Evolutionary conservation across 2,888 invertebrate species (phyloP).

Genomic region (Actias luna): DNA sequence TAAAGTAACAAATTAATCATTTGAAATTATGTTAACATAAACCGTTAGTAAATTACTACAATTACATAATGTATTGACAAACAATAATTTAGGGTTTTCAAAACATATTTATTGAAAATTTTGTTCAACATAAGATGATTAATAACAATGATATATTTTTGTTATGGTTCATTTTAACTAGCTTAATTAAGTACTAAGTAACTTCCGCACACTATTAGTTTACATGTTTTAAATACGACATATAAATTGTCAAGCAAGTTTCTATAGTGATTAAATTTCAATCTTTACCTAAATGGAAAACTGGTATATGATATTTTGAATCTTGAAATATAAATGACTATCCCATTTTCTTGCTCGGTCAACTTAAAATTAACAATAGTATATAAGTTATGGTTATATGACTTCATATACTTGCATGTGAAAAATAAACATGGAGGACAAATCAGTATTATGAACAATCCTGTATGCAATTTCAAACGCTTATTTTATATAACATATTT

Average conservation of each 20-base stretch:
- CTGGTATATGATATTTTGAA: no score
- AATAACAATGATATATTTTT: neutral
- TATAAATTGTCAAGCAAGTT: no score
- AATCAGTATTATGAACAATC: neutral
- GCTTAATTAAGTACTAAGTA: neutral
- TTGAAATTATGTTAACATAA: neutral
- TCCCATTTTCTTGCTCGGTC: neutral
- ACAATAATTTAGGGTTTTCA: neutral
- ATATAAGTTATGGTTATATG: neutral
- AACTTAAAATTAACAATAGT: neutral
- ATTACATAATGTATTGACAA: constrained; percentile 4
- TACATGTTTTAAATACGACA: no score
- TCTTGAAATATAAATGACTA: neutral
- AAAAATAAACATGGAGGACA: neutral
- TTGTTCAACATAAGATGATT: neutral
- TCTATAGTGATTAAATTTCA: neutral
- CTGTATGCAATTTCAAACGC: neutral
- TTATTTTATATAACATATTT: no score
- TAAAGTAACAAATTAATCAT: no score
- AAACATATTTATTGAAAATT: neutral
- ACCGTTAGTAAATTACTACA: neutral
- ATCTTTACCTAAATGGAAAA: neutral
- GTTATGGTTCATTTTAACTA: neutral
- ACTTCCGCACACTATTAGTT: neutral
- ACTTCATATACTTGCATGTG: neutral